phyloP scores from a whole-genome alignment of 2,113 vertebrate genomes.

The Dendrocopos noguchii region DNA sequence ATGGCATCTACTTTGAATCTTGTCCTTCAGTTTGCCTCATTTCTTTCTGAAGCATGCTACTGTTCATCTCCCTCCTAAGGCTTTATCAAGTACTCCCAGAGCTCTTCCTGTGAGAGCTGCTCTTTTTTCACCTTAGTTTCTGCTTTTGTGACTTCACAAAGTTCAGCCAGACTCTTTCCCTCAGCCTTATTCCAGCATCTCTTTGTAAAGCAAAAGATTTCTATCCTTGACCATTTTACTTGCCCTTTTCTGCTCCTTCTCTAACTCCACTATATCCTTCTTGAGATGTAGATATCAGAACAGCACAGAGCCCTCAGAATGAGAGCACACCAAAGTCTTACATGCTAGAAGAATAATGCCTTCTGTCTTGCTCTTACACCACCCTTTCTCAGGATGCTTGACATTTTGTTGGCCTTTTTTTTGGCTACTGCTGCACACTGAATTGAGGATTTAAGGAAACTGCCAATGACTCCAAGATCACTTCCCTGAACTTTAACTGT shows the following conservation, averaged over 20 bases:
- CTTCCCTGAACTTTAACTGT: neutral
- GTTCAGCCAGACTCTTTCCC: neutral
- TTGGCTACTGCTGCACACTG: neutral
- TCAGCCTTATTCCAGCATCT: neutral
- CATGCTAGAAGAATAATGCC: neutral
- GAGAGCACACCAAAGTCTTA: neutral
- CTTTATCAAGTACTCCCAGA: neutral
- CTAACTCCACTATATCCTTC: neutral
- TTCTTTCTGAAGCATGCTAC: neutral
- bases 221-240: neutral
- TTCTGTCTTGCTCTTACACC: neutral
- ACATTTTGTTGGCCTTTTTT: neutral
- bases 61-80: neutral
- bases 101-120: neutral
- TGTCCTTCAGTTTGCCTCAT: neutral
- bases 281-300: neutral
- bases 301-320: neutral
- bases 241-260: neutral
- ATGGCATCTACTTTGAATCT: neutral
- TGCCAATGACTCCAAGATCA: neutral
- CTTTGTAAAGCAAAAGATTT: neutral
- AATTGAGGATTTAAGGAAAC: neutral
- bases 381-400: neutral
- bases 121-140: neutral
- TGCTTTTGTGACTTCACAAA: neutral